Evolutionary conservation across 2,888 invertebrate species (phyloP).

Genomic region (Xanthia icteritia): DNA sequence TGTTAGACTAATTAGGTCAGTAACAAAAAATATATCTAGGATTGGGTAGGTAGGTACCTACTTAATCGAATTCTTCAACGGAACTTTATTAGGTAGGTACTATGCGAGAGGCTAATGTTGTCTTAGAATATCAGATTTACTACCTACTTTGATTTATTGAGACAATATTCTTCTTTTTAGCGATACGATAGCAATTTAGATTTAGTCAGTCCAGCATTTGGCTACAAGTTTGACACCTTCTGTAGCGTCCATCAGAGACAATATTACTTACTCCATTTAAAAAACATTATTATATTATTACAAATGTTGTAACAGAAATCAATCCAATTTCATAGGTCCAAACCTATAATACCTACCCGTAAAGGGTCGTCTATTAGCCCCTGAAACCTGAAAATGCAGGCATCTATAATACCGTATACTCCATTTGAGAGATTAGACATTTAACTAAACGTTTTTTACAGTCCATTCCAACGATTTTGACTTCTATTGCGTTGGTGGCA

Average conservation of each 20-base stretch:
- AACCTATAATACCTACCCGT: background rate
- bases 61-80: conserved; percentile 16
- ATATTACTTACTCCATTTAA: conserved; percentile 3
- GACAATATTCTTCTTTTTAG: conserved; percentile 3
- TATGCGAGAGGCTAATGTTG: conserved; percentile 7
- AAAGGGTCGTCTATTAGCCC: background rate
- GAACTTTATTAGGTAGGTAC: conserved; percentile 15
- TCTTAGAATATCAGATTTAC: conserved; percentile 12
- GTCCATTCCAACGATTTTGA: too few relatives aligned
- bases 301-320: background rate
- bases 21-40: conserved; percentile 5
- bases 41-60: background rate
- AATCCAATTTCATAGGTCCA: background rate
- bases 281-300: too few relatives aligned
- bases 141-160: conserved; percentile 7
- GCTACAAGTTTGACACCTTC: too few relatives aligned
- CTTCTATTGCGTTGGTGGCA: too few relatives aligned
- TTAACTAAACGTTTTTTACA: too few relatives aligned
- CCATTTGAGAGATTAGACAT: too few relatives aligned
- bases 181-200: too few relatives aligned
- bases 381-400: background rate
- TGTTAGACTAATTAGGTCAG: background rate
- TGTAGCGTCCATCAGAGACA: background rate
- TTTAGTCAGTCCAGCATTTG: too few relatives aligned
- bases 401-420: too few relatives aligned